Base-by-base conservation (phyloP, 2,888 invertebrate species). In the Monopis laevigella region DNA sequence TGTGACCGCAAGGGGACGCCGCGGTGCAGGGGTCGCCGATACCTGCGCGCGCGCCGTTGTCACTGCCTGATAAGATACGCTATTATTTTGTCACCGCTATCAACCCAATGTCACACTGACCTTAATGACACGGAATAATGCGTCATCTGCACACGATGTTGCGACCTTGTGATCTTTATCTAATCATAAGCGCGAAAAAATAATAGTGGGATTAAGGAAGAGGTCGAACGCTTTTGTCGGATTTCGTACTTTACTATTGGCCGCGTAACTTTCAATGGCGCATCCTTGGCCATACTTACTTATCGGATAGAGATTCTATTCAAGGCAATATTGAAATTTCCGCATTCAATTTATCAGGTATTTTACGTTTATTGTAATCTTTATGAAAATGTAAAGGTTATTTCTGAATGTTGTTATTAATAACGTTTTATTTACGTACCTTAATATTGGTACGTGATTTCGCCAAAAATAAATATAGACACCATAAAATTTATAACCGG, bases 141-240 rank as follows among this genome's bases (percentile, higher is more conserved):
- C 68, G 62, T 53, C 65, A 63, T 60, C 60, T 64, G 58, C 58
- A 58, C 65, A 63, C 66, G 65, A 63, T 64, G 67, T 57, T 56
- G 57, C 68, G 72, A 77, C 78, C 78, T 78, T 80, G 78, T 57
- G 63, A 67, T 73, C 62, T 70, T 75, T 78, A 77, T 80, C 78
- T 80, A 75, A 78, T 80, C 77, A 38, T 16, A 51, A 54, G 58
- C 65, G 66, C 61, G 78, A 77, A 77, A 71, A 46, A 67, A 72
- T 60, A 60, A 49, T 51, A 47, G 43, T 18, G 17, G 28, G 51
- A 52, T 54, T 52, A 53, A 41, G 43, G 43, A 43, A 43, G 43
- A 43, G 38, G 29, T 35, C 40, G 40, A 14, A 2, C 2, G 11
- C 12, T 52, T 51, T 51, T 48, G 32, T 10, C n/a, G 2, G n/a